Evolutionary conservation across 2,888 invertebrate genomes (phyloP).

Genomic region (Euspilapteryx auroguttella): DNA sequence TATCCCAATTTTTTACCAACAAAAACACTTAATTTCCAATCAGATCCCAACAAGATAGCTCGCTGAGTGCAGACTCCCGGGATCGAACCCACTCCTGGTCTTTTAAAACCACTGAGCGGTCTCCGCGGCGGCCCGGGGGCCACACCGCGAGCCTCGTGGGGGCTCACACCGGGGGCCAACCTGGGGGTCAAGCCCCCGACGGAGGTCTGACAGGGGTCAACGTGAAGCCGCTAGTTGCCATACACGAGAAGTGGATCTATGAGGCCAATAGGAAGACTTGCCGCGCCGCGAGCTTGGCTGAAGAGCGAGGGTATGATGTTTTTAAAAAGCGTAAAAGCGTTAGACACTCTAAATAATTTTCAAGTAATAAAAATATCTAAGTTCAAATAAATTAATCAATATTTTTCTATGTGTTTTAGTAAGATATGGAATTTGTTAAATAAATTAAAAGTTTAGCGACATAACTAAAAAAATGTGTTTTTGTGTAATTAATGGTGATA

Average conservation of each 20-base stretch:
- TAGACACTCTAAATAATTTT: neutral
- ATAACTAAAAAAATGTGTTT: too few species aligned
- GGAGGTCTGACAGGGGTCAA: constrained; percentile 32
- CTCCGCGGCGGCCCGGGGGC: constrained; percentile 14
- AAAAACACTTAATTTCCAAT: too few species aligned
- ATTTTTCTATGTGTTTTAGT: constrained; percentile 3
- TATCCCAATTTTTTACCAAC: too few species aligned
- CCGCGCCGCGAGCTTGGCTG: constrained; percentile 39
- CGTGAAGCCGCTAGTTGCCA: constrained; percentile 47
- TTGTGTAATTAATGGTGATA: too few species aligned
- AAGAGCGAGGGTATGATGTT: constrained; percentile 32
- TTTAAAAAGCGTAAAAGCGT: neutral
- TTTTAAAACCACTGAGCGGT: constrained; percentile 14
- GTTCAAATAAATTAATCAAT: neutral
- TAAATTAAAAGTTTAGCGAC: too few species aligned
- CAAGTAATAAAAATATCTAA: neutral
- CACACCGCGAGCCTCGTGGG: constrained; percentile 22
- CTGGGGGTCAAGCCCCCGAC: too few species aligned
- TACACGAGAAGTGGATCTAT: constrained; percentile 50
- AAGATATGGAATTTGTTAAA: too few species aligned
- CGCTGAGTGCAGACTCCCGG: too few species aligned
- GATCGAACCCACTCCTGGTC: constrained; percentile 22
- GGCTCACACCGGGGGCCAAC: too few species aligned
- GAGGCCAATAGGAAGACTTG: constrained; percentile 40
- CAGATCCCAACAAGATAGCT: too few species aligned